Conservation (phyloP, 2,888 invertebrate genomes). For the Leuctra nigra region DNA sequence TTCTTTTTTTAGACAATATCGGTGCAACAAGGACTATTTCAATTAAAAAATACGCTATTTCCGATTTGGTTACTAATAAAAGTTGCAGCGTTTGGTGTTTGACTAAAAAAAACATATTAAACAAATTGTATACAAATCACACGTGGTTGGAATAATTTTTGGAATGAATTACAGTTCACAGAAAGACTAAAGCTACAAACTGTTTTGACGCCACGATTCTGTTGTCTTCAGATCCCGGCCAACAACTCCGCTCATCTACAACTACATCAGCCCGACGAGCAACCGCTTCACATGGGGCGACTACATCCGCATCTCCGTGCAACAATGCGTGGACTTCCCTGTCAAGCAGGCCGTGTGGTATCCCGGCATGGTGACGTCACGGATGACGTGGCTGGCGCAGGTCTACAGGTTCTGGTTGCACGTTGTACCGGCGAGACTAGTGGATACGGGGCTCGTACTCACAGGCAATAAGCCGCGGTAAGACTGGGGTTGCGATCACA, state of each 20-base stretch:
- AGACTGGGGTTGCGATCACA: too few relatives aligned
- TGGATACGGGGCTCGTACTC: constrained; percentile 55
- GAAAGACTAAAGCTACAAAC: too few relatives aligned
- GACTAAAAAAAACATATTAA: constrained; percentile 23
- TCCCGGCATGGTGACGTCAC: constrained; percentile 51
- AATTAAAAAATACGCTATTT: too few relatives aligned
- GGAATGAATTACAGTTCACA: too few relatives aligned
- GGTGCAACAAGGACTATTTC: too few relatives aligned
- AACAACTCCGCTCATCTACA: constrained; percentile 59
- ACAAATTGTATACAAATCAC: not conserved
- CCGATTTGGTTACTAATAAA: too few relatives aligned
- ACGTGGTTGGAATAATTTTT: too few relatives aligned
- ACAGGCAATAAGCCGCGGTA: constrained; percentile 60
- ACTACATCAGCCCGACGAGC: constrained; percentile 74
- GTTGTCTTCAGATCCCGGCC: constrained; percentile 26
- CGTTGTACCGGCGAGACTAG: constrained; percentile 60
- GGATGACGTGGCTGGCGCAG: constrained; percentile 45
- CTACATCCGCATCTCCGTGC: constrained; percentile 48
- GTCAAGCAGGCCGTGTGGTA: constrained; percentile 37
- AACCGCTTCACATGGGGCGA: constrained; percentile 76
- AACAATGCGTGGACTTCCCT: constrained; percentile 41
- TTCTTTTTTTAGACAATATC: too few relatives aligned
- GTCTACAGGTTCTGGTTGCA: constrained; percentile 60
- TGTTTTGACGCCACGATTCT: too few relatives aligned
- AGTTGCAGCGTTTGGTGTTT: too few relatives aligned